Evolutionary conservation across 2,888 invertebrate genomes (phyloP).

Genomic region (Tortrix viridana): DNA sequence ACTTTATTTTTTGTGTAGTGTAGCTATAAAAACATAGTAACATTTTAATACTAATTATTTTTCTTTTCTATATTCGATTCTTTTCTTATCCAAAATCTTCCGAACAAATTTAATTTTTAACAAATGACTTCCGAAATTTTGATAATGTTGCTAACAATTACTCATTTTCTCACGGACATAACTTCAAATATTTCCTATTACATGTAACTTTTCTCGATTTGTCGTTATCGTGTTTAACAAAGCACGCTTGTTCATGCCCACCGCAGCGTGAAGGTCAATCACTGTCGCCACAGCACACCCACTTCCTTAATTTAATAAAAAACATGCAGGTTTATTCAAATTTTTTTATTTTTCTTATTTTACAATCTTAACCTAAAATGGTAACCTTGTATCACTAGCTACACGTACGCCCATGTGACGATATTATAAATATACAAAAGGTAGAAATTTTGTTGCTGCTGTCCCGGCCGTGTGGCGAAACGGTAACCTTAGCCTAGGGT

Average conservation of each 20-base stretch:
- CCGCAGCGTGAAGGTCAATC: constrained; percentile 61
- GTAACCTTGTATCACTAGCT: constrained; percentile 81
- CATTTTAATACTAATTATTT: no score
- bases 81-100: no score
- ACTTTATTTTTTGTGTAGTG: no score
- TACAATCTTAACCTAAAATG: constrained; percentile 78
- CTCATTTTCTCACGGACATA: neutral
- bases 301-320: constrained; percentile 49
- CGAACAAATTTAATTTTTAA: no score
- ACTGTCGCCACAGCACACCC: constrained; percentile 39
- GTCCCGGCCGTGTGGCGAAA: constrained; percentile 77
- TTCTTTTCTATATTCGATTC: no score
- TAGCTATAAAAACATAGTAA: no score
- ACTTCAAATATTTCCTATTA: constrained; percentile 14
- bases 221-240: constrained; percentile 33
- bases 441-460: constrained; percentile 69
- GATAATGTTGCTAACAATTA: no score
- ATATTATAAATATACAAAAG: constrained; percentile 72
- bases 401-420: constrained; percentile 73
- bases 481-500: constrained; percentile 59
- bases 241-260: constrained; percentile 42
- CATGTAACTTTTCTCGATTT: constrained; percentile 17
- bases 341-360: constrained; percentile 66
- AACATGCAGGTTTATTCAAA: constrained; percentile 51
- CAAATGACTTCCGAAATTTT: no score